A percentile compares a stretch with the other conserved stretches of the same genome.
Evolutionary conservation across 2,797 vertebrate genomes (phyloP).

Genomic region (Tiaroga cobitis): DNA sequence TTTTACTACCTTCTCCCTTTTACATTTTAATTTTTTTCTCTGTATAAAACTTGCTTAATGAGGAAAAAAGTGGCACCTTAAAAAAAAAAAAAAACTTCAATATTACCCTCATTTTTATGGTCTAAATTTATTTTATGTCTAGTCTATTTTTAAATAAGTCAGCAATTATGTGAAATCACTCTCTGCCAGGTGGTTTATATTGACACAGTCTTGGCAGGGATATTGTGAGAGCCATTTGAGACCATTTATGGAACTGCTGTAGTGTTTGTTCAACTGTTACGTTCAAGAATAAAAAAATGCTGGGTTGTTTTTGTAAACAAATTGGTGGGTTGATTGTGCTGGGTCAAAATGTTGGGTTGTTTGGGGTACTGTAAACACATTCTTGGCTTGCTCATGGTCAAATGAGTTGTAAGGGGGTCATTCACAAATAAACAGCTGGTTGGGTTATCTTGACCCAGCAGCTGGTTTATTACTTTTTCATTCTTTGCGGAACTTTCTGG

Average conservation of each 20-base stretch:
- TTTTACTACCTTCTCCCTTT: too few species aligned
- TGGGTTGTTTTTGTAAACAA: too few species aligned
- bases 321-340: too few species aligned
- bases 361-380: too few species aligned
- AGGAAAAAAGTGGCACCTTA: neutral
- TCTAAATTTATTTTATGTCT: neutral
- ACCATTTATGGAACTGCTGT: neutral
- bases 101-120: neutral
- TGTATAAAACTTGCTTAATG: neutral
- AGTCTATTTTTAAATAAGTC: neutral
- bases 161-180: neutral
- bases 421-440: too few species aligned
- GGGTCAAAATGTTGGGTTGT: too few species aligned
- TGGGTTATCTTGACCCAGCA: too few species aligned
- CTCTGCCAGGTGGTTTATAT: neutral
- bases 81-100: neutral
- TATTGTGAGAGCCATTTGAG: neutral
- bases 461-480: too few species aligned
- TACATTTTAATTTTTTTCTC: neutral
- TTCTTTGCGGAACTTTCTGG: too few species aligned
- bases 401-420: too few species aligned
- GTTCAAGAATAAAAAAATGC: neutral
- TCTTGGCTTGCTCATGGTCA: too few species aligned
- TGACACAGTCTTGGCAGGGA: slow-evolving; percentile 10
- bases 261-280: neutral